Evolutionary conservation across 2,797 vertebrate genomes (phyloP), one percentile per base, ranked within the genome.

Genomic region (Crenuchus spilurus): DNA sequence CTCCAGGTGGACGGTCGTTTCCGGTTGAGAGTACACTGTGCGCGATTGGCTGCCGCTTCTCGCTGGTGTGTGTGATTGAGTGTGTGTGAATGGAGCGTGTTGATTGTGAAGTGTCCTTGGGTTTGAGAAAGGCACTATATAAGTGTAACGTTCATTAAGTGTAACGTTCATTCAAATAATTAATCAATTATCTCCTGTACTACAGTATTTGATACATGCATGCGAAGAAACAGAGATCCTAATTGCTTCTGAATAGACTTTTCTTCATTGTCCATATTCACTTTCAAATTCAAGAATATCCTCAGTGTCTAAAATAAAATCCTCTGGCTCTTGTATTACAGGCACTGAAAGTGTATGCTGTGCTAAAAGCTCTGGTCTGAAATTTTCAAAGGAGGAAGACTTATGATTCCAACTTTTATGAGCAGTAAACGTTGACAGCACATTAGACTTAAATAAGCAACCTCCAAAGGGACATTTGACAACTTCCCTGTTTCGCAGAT

Each of bases 391-490:
- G 68, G 67, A 62, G 49, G 37, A 78, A 58, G 2, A 68, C 18
- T 52, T 71, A 64, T 76, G 73, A 80, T 61, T 60, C 6, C 22
- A 49, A 65, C 66, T 80, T 77, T 31, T 68, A 54, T 77, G 70
- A 18, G 66, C 64, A 55, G 75, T 77, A 77, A 71, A 81, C 8
- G 71, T 75, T 5, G 46, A 81, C 26, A 75, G 70, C 8, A 74
- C 62, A 42, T 33, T 70, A 20, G 60, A 80, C 44, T 77, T 72
- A 11, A 71, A 71, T 60, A 28, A 4, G 46, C 70, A 79, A 67
- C 26, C 52, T 48, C 18, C 24, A 70, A 79, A 79, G 4, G 70
- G 70, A 69, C 74, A 79, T 70, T 76, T 76, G 35, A 70, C 65
- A 20, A 52, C 4, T 71, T 72, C 64, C 24, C 52, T 78, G 65